Percentiles rank a stretch among this genome's conserved stretches.
Conservation (phyloP, 2,113 vertebrate species). For the Muntiacus muntjak region DNA sequence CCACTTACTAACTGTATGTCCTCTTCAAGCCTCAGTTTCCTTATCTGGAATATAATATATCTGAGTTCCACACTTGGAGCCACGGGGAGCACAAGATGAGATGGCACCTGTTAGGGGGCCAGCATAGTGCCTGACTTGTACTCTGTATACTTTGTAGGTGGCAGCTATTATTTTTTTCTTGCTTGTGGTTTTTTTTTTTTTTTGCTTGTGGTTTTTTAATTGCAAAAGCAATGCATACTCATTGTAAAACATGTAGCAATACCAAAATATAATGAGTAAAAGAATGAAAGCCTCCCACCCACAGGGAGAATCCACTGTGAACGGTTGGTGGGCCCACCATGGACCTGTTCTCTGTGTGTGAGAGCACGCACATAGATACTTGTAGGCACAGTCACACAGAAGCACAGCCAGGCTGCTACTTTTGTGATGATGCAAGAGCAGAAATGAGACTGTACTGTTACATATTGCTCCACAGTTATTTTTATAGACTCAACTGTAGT, state of each 20-base stretch:
- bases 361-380: background rate
- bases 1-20: background rate
- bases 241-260: background rate
- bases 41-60: background rate
- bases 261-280: background rate
- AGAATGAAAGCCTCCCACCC: background rate
- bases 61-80: background rate
- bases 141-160: background rate
- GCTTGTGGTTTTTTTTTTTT: background rate
- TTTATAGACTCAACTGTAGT: background rate
- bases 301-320: background rate
- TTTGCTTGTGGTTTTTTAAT: background rate
- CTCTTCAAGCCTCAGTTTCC: background rate
- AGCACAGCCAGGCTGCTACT: background rate
- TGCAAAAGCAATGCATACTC: background rate
- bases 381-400: accelerated
- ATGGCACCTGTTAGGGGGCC: background rate
- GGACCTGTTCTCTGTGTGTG: background rate
- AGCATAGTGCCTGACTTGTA: background rate
- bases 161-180: background rate
- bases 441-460: background rate
- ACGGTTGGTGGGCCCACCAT: background rate
- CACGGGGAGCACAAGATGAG: background rate
- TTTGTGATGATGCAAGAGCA: background rate
- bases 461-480: background rate